Base-by-base conservation (phyloP, 1,140 invertebrate genomes). In the Maniola jurtina region DNA sequence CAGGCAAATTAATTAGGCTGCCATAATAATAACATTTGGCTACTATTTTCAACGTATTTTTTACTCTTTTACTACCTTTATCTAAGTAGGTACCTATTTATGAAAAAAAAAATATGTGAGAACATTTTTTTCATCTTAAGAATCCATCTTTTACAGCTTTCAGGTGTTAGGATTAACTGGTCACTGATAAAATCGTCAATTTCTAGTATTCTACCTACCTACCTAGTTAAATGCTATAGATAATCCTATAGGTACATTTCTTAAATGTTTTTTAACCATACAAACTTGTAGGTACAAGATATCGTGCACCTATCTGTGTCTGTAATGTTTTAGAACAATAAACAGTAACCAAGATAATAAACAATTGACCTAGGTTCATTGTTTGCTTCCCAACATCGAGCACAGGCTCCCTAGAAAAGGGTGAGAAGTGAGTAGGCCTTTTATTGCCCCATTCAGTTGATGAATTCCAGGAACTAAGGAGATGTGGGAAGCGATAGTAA, bases 331-430 rank as follows among this genome's bases (percentile, higher is more conserved):
- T 8, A 16, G 7, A 52, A 55, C 54, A 55, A 55, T 55, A n/a
- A 36, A 35, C 25, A 55, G 10, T 55, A 36, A 55, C 33, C 54
- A 11, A 55, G 5, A 45, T n/a, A 9, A 45, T 52, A 25, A 35
- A 55, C 54, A 55, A 55, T 35, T 55, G 52, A 55, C 52, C 54
- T 35, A 54, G 54, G 11, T n/a, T 33, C 25, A 2, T 52, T 52
- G 48, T 52, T 7, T 52, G 11, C 34, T 34, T 10, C 54, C 15
- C 5, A 9, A 7, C 48, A 16, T 11, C 25, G n/a, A 25, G 9
- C 9, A 33, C 50, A 33, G 9, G 54, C 2, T 55, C 54, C 15
- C 13, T 55, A 55, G 54, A 55, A 55, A 55, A 35, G 54, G 54
- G 54, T 55, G 34, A 25, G 25, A 55, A 35, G 54, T 55, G 34